These are phyloP conservation scores for Nephrocerus scutellatus DNA, from an alignment of 2,888 invertebrate genomes.

Conservation along the genomic window DNA sequence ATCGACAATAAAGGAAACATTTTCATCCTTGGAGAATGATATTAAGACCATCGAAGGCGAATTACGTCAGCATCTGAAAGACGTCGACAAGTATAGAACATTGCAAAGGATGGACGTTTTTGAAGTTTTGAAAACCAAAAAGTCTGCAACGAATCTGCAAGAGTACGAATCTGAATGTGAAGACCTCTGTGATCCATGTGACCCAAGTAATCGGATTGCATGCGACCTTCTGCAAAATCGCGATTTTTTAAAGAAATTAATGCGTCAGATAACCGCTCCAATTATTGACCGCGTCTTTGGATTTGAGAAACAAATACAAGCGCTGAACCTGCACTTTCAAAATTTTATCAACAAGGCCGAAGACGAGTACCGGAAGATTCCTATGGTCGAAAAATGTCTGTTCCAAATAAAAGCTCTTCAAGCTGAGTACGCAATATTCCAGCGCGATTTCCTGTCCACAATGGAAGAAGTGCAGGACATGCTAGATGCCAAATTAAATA, in stretches of 20 bases:
- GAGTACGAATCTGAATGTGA: conserved; percentile 30
- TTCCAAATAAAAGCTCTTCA: conserved; percentile 31
- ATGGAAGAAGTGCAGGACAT: conserved; percentile 46
- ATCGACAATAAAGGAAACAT: background rate
- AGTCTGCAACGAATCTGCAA: background rate
- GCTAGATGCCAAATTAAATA: conserved; percentile 43
- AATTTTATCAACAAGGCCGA: conserved; percentile 29
- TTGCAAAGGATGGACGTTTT: background rate
- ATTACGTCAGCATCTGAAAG: no score
- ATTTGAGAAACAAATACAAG: conserved; percentile 25
- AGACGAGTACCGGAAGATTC: conserved; percentile 31
- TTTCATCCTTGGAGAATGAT: no score
- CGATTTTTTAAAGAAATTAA: conserved; percentile 36
- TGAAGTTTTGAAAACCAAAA: background rate
- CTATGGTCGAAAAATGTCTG: conserved; percentile 35
- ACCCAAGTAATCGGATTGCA: conserved; percentile 36
- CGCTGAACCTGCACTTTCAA: conserved; percentile 29
- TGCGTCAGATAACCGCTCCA: conserved; percentile 34
- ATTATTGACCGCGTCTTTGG: conserved; percentile 32
- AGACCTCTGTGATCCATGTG: conserved; percentile 36
- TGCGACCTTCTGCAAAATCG: conserved; percentile 34
- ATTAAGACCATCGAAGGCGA: no score
- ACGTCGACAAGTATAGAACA: background rate
- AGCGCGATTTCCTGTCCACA: conserved; percentile 31
- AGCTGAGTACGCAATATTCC: conserved; percentile 24